Evolutionary conservation across 2,888 invertebrate species (phyloP).

Genomic region (Andrena dorsata): DNA sequence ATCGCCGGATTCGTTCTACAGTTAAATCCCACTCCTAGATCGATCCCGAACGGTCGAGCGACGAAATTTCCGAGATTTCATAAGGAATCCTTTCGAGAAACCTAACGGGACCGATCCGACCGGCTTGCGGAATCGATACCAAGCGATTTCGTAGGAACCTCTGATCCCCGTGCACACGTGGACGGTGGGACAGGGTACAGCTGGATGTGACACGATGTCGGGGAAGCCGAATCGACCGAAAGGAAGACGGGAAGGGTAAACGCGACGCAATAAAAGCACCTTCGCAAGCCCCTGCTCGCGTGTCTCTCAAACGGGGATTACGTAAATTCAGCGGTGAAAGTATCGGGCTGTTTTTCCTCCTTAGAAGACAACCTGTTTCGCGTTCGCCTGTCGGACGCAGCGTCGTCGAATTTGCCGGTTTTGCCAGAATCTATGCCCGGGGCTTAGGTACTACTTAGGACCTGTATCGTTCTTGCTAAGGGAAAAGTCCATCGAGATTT

Average conservation of each 20-base stretch:
- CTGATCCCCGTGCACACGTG: neutral
- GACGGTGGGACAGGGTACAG: neutral
- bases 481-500: too few relatives aligned
- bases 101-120: constrained; percentile 10
- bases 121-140: neutral
- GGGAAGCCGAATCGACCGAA: neutral
- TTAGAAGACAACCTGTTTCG: constrained; percentile 27
- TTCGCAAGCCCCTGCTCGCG: neutral
- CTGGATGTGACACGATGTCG: neutral
- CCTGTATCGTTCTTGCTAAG: neutral
- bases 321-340: constrained; percentile 45
- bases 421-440: neutral
- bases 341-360: constrained; percentile 13
- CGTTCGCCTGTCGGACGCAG: constrained; percentile 8
- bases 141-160: neutral
- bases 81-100: neutral
- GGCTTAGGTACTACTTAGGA: neutral
- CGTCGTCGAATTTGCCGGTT: too few relatives aligned
- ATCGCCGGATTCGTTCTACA: neutral
- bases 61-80: constrained; percentile 9
- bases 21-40: constrained; percentile 39
- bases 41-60: constrained; percentile 1
- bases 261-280: constrained; percentile 9
- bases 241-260: neutral
- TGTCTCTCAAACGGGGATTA: constrained; percentile 16